Base-by-base conservation (phyloP, 2,113 vertebrate genomes). In the Phrynocephalus versicolor region DNA sequence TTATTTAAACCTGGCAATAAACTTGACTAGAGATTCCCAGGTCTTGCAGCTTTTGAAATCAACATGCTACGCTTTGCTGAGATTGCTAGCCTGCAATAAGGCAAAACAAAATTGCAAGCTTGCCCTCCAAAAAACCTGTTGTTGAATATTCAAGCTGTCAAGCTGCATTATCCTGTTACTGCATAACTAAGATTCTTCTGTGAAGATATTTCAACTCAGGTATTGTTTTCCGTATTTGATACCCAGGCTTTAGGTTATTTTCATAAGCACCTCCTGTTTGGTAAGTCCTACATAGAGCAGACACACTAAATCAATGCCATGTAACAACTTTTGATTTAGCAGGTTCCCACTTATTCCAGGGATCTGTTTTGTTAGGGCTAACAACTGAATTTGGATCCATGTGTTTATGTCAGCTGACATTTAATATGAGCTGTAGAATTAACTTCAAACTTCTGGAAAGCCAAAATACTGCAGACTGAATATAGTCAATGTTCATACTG, bases 21-120 rank as follows among this genome's bases (percentile, higher is more conserved):
- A 89, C 41, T 51, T 89, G 64, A 88, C 69, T 81, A 81, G 19
- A 37, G 76, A 85, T 70, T 84, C 69, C 23, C 67, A 81, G 55
- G 83, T 14, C 83, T 89, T 88, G 74, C 83, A 72, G 84, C 72
- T 90, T 83, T 82, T 1, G 10, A 72, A 83, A 69, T 45, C 69
- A 62, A 64, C 9, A 77, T 78, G 83, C 83, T 78, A 77, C 3
- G 83, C 83, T 92, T 94, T 93, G 81, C 92, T 93, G n/a, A 30
- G 70, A 87, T 85, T 80, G 73, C 85, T 93, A 0, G 62, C 88
- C 73, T 58, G 75, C 88, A 78, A 89, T 90, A 89, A 91, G 74
- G 60, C 64, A 13, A 84, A 65, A 35, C 13, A 74, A 23, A 58
- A 57, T 55, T 41, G 60, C 62, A 64, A 33, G 41, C 33, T 23